Conservation (phyloP, 1,140 invertebrate species). For the Dinoponera quadriceps region DNA sequence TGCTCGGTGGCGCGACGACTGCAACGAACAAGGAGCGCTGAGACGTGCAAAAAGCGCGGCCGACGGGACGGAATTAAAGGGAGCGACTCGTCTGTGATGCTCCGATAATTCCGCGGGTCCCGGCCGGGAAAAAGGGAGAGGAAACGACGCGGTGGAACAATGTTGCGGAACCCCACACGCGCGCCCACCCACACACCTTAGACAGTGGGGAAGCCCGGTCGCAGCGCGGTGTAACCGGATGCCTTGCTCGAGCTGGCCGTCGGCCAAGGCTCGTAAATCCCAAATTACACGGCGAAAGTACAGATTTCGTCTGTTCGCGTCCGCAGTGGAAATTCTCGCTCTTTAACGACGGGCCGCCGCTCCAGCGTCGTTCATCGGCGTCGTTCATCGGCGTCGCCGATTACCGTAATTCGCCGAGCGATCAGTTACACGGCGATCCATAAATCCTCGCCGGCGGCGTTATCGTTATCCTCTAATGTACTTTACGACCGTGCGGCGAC, state of each 20-base stretch:
- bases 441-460: neutral
- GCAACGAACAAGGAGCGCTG: neutral
- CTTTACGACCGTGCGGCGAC: neutral
- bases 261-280: constrained; percentile 76
- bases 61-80: constrained; percentile 48
- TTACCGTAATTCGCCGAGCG: constrained; percentile 17
- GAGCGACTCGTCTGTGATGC: constrained; percentile 35
- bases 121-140: constrained; percentile 58
- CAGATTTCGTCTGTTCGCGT: constrained; percentile 71
- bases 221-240: constrained; percentile 51
- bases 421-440: constrained; percentile 1
- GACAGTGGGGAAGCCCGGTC: no score
- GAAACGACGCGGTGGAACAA: constrained; percentile 18
- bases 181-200: no score
- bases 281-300: constrained; percentile 77
- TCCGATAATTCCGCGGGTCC: constrained; percentile 78
- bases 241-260: constrained; percentile 55
- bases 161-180: neutral
- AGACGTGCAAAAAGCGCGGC: constrained; percentile 38
- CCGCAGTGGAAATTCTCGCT: constrained; percentile 28
- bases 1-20: neutral
- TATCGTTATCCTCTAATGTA: neutral
- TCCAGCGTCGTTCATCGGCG: neutral
- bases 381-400: constrained; percentile 16
- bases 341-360: constrained; percentile 24